Evolutionary conservation across 2,113 vertebrate species (phyloP).

Genomic region (Rhegmatorhina hoffmannsi): DNA sequence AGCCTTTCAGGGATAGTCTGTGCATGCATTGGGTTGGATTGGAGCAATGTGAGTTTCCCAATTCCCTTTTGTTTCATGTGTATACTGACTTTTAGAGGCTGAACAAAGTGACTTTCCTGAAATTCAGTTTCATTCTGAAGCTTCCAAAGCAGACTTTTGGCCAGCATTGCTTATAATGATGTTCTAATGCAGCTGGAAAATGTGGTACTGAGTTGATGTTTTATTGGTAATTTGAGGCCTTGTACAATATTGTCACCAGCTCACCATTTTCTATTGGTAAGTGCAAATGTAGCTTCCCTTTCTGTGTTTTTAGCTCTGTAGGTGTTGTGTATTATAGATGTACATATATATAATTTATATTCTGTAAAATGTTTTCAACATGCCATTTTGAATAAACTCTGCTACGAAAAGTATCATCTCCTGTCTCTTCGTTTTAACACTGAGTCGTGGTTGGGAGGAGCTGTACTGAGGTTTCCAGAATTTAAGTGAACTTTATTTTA

Average conservation of each 20-base stretch:
- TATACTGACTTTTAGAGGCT: background rate
- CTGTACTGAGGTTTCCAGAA: background rate
- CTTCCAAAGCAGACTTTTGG: background rate
- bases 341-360: slow-evolving; percentile 10
- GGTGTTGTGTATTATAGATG: background rate
- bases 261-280: background rate
- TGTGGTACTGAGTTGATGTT: background rate
- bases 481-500: background rate
- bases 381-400: background rate
- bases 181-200: background rate
- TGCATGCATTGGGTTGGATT: background rate
- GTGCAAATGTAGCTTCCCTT: background rate
- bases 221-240: background rate
- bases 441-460: background rate
- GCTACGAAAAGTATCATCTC: background rate
- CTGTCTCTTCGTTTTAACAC: background rate
- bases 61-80: accelerated
- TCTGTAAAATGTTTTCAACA: background rate
- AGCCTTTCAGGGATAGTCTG: background rate
- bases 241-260: background rate
- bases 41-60: background rate
- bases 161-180: background rate
- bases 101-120: background rate
- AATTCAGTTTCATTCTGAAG: background rate
- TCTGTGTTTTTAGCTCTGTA: background rate